These are phyloP conservation scores for Rhopalosiphum nymphaeae DNA, from an alignment of 2,888 invertebrate genomes.

Conservation along the genomic window DNA sequence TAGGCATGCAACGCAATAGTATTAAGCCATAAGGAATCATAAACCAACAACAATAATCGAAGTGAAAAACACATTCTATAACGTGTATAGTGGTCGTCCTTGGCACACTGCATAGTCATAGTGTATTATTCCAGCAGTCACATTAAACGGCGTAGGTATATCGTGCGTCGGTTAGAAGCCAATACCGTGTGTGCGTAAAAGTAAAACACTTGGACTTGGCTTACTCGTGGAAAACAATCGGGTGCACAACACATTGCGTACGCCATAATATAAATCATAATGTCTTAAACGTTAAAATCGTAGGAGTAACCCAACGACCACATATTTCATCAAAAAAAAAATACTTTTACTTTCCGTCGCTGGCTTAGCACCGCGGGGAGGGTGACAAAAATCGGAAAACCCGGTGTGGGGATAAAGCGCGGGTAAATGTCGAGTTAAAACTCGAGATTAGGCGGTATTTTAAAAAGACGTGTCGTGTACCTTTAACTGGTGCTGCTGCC, in stretches of 20 bases:
- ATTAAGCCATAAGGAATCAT: not conserved
- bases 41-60: not conserved
- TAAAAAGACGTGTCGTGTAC: not conserved
- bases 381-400: not conserved
- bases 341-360: not conserved
- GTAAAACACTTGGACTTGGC: not conserved
- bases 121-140: not conserved
- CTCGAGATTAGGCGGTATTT: too few species aligned
- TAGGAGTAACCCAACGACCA: not conserved
- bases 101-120: not conserved
- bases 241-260: too few species aligned
- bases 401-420: not conserved
- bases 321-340: not conserved
- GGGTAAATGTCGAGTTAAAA: not conserved
- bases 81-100: not conserved
- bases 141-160: not conserved
- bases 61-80: not conserved
- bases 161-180: not conserved
- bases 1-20: not conserved
- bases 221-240: not conserved
- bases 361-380: not conserved
- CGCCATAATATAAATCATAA: too few species aligned
- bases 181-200: not conserved
- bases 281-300: too few species aligned
- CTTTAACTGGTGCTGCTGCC: conserved; percentile 40